Evolutionary conservation across 2,888 invertebrate species (phyloP), one percentile per base, ranked within the genome.

Genomic region (Drosophila anomalata): DNA sequence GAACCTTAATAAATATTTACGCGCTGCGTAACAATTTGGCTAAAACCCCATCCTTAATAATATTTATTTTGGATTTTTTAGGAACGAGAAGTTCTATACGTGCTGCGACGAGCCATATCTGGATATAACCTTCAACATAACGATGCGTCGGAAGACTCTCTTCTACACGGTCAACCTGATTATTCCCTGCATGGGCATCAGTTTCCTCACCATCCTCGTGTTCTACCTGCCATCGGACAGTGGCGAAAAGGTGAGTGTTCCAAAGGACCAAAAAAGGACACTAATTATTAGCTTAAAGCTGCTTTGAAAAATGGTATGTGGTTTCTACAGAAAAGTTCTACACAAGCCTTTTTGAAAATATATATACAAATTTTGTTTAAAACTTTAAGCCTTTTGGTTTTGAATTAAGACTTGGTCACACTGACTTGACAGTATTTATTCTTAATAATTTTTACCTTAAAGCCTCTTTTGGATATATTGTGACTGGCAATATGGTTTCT

Each of bases 221-320:
- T 99, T 98, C 94, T 98, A 98, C 93, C 93, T 99, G 92, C 99
- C 98, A 79, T 98, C 98, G 78, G 98, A 99, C 94, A 97, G 97
- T 92, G 98, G 99, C 89, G 99, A 99, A 93, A 99, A 99, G 94
- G 97, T 97, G 91, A 94, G 93, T 60, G 3, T 7, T 12, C 12
- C 9, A 12, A 11, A 11, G 31, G 31, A 31, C 11, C 22, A 22
- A 24, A 24, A 24, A 24, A 5, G 3, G 2, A 22, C 3, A 4
- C 0, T 24, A 24, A 5, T 24, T 24, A 17, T 24, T 0, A 3
- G 22, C 22, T 24, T 24, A 0, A 4, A 24, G 22, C 4, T 24
- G 22, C 22, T 4, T 22, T 22, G 3, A 22, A 22, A 22, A 22
- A 24, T 24, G 22, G 17, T 17, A 17, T 17, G 17, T 17, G 17